Conservation (phyloP, 2,113 vertebrate species). For the Cygnus atratus region DNA sequence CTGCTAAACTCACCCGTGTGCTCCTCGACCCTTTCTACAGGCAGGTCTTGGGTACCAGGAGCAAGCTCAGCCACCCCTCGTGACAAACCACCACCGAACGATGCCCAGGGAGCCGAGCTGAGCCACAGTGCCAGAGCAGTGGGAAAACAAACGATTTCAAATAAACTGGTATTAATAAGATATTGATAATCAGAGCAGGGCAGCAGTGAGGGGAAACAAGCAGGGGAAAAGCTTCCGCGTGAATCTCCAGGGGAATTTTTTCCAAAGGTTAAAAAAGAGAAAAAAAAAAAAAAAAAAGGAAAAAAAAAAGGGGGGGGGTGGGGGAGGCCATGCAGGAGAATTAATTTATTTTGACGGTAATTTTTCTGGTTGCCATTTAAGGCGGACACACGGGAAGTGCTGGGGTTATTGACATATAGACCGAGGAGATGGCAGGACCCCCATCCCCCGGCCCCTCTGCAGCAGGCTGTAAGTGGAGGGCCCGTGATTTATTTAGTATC, state of each 20-base stretch:
- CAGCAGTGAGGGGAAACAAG: neutral
- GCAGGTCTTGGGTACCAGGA: accelerated
- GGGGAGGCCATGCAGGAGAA: neutral
- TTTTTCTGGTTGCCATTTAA: constrained; percentile 32
- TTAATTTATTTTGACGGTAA: neutral
- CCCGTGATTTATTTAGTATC: constrained; percentile 61
- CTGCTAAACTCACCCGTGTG: neutral
- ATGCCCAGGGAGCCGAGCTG: neutral
- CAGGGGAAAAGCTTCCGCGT: neutral
- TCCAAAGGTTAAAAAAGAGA: neutral
- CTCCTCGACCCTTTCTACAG: accelerated
- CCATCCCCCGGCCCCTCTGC: constrained; percentile 37
- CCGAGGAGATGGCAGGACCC: constrained; percentile 22
- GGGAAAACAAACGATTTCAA: neutral
- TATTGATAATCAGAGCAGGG: constrained; percentile 30
- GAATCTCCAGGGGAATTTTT: constrained; percentile 29
- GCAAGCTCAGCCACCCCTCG: neutral
- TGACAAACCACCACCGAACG: accelerated
- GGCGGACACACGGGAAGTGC: neutral
- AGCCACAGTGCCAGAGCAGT: accelerated
- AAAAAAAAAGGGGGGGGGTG: too few relatives aligned
- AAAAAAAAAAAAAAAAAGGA: too few relatives aligned
- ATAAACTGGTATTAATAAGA: neutral
- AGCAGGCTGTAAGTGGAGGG: constrained; percentile 8
- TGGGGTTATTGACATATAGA: neutral